phyloP scores from a whole-genome alignment of 2,797 vertebrate species.

The Hemibagrus guttatus region DNA sequence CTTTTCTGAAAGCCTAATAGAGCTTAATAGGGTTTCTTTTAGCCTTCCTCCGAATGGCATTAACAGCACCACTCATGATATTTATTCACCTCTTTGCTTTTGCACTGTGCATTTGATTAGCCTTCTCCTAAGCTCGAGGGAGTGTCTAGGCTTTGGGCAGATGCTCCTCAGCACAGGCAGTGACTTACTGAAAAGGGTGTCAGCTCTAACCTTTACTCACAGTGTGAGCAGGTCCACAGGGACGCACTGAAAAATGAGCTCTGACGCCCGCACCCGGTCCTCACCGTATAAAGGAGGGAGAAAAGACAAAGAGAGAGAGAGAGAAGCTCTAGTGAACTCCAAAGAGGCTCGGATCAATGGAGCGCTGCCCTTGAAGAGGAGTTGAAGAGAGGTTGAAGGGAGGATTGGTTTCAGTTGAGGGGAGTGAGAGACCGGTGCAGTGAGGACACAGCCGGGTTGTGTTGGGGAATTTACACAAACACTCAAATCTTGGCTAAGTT shows the following conservation, averaged over 20 bases:
- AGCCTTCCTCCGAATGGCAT: slow-evolving; percentile 12
- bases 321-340: slow-evolving; percentile 45
- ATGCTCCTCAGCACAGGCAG: slow-evolving; percentile 43
- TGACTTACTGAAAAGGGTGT: slow-evolving; percentile 59
- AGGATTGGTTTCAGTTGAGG: slow-evolving; percentile 37
- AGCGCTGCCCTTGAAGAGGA: slow-evolving; percentile 52
- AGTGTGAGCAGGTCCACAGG: slow-evolving; percentile 48
- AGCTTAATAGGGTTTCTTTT: slow-evolving; percentile 7
- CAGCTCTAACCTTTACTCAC: slow-evolving; percentile 61
- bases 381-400: slow-evolving; percentile 35
- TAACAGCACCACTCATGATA: slow-evolving; percentile 20
- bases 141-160: slow-evolving; percentile 45
- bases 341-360: slow-evolving; percentile 50
- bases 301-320: slow-evolving; percentile 15
- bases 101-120: slow-evolving; percentile 48
- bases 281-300: slow-evolving; percentile 18
- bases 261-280: slow-evolving; percentile 46
- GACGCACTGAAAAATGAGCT: slow-evolving; percentile 58
- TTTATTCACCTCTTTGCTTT: slow-evolving; percentile 36
- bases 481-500: slow-evolving; percentile 23
- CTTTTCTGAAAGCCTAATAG: slow-evolving; percentile 9
- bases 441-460: slow-evolving; percentile 9
- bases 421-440: neutral
- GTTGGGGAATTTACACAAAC: slow-evolving; percentile 18
- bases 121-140: slow-evolving; percentile 39